Conservation (phyloP, 1,140 invertebrate genomes). For the Papilio polytes region DNA sequence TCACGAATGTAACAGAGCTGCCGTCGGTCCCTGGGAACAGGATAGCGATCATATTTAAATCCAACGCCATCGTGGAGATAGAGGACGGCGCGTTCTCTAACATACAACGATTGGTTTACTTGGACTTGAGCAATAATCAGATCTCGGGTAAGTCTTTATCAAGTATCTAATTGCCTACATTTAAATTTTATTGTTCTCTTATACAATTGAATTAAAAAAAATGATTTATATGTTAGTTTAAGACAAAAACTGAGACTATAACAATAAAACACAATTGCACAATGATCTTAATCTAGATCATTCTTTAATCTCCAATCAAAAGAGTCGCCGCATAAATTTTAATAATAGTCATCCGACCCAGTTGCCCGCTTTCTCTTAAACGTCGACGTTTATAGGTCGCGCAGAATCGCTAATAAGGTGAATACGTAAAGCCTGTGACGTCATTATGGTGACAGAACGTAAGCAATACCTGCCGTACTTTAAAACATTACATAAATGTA, state of each 20-base stretch:
- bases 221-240: background rate
- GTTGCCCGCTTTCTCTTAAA: conserved; percentile 34
- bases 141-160: conserved; percentile 82
- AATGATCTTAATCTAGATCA: conserved; percentile 26
- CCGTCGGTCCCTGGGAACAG: conserved; percentile 60
- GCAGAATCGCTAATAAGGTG: conserved; percentile 27
- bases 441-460: background rate
- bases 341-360: conserved; percentile 39
- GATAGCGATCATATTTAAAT: conserved; percentile 73
- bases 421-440: background rate
- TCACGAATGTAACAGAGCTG: conserved; percentile 70
- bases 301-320: conserved; percentile 39
- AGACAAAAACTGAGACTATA: background rate
- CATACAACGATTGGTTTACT: conserved; percentile 85
- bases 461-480: background rate
- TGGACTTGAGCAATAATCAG: conserved; percentile 90
- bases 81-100: conserved; percentile 86
- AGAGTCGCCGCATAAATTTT: conserved; percentile 31
- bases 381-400: conserved; percentile 33
- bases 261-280: background rate
- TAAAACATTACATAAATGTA: too few relatives aligned
- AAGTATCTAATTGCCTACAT: too few relatives aligned
- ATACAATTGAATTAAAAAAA: background rate
- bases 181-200: background rate
- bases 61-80: conserved; percentile 84